Evolutionary conservation across 2,888 invertebrate genomes (phyloP).

Genomic region (Dysmachus trigonus): DNA sequence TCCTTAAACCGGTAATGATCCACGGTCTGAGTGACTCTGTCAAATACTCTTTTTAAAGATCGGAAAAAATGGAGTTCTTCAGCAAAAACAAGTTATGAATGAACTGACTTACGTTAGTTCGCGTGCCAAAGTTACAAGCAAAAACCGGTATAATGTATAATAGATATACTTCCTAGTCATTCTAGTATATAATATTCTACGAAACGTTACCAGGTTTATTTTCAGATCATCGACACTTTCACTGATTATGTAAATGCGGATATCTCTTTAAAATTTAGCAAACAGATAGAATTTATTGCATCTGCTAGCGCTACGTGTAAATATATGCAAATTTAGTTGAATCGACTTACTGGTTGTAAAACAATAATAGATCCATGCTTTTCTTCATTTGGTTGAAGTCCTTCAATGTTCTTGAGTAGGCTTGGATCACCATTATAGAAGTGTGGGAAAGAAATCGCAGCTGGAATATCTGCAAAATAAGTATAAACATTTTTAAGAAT

Average conservation of each 20-base stretch:
- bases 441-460: constrained; percentile 78
- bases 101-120: neutral
- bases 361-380: constrained; percentile 68
- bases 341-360: constrained; percentile 73
- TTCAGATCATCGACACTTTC: neutral
- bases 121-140: neutral
- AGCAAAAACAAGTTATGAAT: neutral
- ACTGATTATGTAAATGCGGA: neutral
- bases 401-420: constrained; percentile 69
- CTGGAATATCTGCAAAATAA: constrained; percentile 70
- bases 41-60: neutral
- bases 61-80: neutral
- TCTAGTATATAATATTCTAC: neutral
- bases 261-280: neutral
- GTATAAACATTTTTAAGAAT: neutral
- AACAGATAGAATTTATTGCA: neutral
- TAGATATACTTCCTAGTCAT: neutral
- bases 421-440: constrained; percentile 73
- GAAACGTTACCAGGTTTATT: neutral
- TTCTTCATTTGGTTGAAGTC: constrained; percentile 70
- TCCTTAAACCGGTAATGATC: neutral
- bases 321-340: neutral
- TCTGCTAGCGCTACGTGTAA: neutral
- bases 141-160: neutral
- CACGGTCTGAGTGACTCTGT: neutral